Evolutionary conservation across 2,888 invertebrate species (phyloP), one percentile per base, ranked within the genome.

Genomic region (Flexamia atlantica): DNA sequence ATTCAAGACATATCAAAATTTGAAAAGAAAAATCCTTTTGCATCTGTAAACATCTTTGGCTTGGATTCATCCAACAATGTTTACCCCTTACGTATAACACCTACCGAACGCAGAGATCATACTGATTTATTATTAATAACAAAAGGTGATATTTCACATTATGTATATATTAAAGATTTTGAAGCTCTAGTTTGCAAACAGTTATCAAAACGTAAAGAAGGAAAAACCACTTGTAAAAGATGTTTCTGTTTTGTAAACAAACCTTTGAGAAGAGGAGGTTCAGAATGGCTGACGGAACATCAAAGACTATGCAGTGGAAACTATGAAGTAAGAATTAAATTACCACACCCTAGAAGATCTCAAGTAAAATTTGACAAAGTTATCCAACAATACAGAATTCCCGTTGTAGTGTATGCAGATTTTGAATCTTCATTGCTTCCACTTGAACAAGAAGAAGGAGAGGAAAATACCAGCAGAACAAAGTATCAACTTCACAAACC

Each of bases 211-310:
- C n/a, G n/a, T n/a, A n/a, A n/a, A n/a, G n/a, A n/a, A n/a, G n/a
- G n/a, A n/a, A n/a, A n/a, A n/a, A n/a, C 36, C 9, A 36, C 4
- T 36, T 80, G 80, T 80, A 80, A 80, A 57, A 20, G 80, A 20
- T 53, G 80, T 80, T 57, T 80, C 9, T 30, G 36, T 53, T 57
- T 57, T 72, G 42, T 42, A 40, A 30, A 23, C n/a, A 57, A 80
- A 32, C 17, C 28, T 1, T n/a, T 23, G 1, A 25, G 12, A 17
- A 53, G 36, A 53, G 46, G 36, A 80, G 57, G 36, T 46, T 3
- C 14, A 40, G 30, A 57, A 2, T 80, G 80, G 53, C 20, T 80
- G 20, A 5, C 3, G 0, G 57, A 53, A 20, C 32, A 80, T 32
- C n/a, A 57, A 32, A 46, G 53, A 12, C 20, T 80, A 7, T 80